Evolutionary conservation across 2,888 invertebrate genomes (phyloP).

Genomic region (Cantharis lateralis): DNA sequence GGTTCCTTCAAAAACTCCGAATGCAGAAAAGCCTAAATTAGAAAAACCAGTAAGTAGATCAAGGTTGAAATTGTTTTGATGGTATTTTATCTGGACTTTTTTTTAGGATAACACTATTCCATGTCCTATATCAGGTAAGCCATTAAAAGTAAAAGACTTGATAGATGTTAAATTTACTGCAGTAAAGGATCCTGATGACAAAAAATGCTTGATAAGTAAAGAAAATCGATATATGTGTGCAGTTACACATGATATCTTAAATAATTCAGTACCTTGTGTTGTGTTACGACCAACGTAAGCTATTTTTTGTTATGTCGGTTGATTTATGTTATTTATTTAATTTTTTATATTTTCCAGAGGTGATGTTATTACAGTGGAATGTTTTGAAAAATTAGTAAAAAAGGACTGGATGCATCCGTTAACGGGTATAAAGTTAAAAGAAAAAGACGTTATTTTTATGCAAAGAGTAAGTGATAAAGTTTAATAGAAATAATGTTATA

Average conservation of each 20-base stretch:
- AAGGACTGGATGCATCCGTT: slow-evolving; percentile 97
- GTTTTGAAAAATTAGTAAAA: slow-evolving; percentile 93
- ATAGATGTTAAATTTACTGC: slow-evolving; percentile 91
- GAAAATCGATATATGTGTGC: slow-evolving; percentile 97
- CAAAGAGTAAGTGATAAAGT: slow-evolving; percentile 69
- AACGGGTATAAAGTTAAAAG: slow-evolving; percentile 79
- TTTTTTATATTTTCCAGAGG: slow-evolving; percentile 69
- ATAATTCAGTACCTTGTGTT: slow-evolving; percentile 93
- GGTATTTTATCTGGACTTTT: neutral
- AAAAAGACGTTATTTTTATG: slow-evolving; percentile 90
- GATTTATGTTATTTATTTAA: neutral
- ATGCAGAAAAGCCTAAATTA: slow-evolving; percentile 69
- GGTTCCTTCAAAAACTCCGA: slow-evolving; percentile 92
- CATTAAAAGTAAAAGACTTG: slow-evolving; percentile 89
- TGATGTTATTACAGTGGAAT: slow-evolving; percentile 93
- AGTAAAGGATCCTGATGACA: slow-evolving; percentile 86
- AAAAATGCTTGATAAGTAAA: slow-evolving; percentile 84
- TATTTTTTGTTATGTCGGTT: neutral
- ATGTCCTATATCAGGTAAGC: slow-evolving; percentile 84
- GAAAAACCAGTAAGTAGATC: slow-evolving; percentile 71
- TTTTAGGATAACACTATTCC: slow-evolving; percentile 70
- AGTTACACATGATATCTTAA: slow-evolving; percentile 93
- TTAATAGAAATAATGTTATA: neutral
- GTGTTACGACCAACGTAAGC: slow-evolving; percentile 86
- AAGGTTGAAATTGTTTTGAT: neutral